Conservation (phyloP, 2,888 invertebrate species). For the Reticulitermes lucifugus region DNA sequence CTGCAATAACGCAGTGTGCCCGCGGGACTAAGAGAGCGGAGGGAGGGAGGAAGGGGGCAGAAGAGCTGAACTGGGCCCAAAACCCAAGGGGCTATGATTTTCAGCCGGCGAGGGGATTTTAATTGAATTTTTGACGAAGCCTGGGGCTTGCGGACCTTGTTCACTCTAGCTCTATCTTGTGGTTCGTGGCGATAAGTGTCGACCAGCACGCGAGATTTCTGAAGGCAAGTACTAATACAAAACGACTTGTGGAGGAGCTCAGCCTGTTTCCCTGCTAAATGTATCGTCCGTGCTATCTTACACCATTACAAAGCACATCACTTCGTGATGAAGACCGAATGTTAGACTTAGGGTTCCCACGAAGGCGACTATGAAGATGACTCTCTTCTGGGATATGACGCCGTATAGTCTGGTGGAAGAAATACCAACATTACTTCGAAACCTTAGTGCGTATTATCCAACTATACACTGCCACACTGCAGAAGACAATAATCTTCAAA, state of each 20-base stretch:
- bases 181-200: conserved; percentile 20
- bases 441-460: too few relatives aligned
- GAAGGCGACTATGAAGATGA: too few relatives aligned
- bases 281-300: too few relatives aligned
- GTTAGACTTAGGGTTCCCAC: too few relatives aligned
- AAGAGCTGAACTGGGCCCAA: conserved; percentile 28
- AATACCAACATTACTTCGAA: too few relatives aligned
- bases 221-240: neutral
- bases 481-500: too few relatives aligned
- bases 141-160: conserved; percentile 34
- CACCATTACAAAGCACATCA: too few relatives aligned
- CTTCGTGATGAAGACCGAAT: too few relatives aligned
- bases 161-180: conserved; percentile 23
- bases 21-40: neutral
- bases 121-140: conserved; percentile 51
- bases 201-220: conserved; percentile 34
- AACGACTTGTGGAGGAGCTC: neutral
- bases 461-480: too few relatives aligned
- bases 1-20: conserved; percentile 26
- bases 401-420: too few relatives aligned
- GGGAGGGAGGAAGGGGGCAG: neutral
- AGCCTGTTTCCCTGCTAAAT: too few relatives aligned
- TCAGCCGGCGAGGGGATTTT: conserved; percentile 43
- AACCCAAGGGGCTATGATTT: conserved; percentile 43
- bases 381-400: too few relatives aligned